A percentile compares a stretch with the other conserved stretches of the same genome.
phyloP scores from a whole-genome alignment of 2,888 invertebrate genomes.

The Meganola albula region DNA sequence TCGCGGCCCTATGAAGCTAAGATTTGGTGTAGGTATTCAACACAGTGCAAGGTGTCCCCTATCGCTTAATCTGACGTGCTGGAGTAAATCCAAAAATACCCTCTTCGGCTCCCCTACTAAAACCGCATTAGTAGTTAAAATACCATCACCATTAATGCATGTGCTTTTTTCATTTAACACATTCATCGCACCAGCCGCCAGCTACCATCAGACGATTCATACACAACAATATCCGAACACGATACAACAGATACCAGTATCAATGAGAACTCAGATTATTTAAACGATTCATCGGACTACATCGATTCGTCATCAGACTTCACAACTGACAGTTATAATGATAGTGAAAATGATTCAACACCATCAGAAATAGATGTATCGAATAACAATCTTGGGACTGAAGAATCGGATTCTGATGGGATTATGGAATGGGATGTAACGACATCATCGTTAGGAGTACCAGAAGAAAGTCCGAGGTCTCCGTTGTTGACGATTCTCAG shows the following conservation, averaged over 20 bases:
- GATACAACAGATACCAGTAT: slow-evolving; percentile 58
- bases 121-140: too few species aligned
- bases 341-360: too few species aligned
- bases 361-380: slow-evolving; percentile 51
- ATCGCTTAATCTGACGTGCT: too few species aligned
- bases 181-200: slow-evolving; percentile 7
- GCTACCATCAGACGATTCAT: slow-evolving; percentile 30
- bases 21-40: too few species aligned
- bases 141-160: too few species aligned
- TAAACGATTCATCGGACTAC: background rate
- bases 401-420: slow-evolving; percentile 5
- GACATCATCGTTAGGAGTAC: slow-evolving; percentile 30
- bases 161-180: slow-evolving; percentile 13
- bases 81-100: too few species aligned
- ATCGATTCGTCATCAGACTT: slow-evolving; percentile 1
- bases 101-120: too few species aligned
- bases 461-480: slow-evolving; percentile 15
- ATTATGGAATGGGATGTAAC: slow-evolving; percentile 39
- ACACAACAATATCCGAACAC: slow-evolving; percentile 48
- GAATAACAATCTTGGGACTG: slow-evolving; percentile 46
- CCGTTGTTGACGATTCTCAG: slow-evolving; percentile 9
- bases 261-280: slow-evolving; percentile 2
- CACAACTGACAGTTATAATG: slow-evolving; percentile 2
- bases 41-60: too few species aligned
- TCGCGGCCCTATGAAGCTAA: too few species aligned